Conservation (phyloP, 1,140 invertebrate genomes). For the Heliconius hermathena region DNA sequence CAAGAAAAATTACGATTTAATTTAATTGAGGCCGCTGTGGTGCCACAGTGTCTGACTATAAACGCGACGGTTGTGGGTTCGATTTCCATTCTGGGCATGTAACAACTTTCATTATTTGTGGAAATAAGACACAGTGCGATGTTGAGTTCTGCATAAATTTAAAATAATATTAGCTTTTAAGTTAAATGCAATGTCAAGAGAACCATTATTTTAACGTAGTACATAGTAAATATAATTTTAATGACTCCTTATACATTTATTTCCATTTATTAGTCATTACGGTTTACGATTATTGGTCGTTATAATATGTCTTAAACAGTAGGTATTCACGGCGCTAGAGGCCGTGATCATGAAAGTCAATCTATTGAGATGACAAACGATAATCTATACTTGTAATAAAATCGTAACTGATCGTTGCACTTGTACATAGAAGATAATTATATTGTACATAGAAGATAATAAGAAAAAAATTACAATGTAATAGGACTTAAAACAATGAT, state of each 20-base stretch:
- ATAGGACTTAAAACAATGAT: too few species aligned
- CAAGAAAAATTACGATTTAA: slow-evolving; percentile 25
- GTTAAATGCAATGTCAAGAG: background rate
- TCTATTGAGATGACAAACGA: background rate
- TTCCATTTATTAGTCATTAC: background rate
- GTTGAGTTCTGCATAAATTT: too few species aligned
- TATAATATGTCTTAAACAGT: background rate
- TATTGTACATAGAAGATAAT: too few species aligned
- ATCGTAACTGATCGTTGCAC: background rate
- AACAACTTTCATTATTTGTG: too few species aligned
- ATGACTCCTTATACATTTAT: background rate
- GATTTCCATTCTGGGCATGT: too few species aligned
- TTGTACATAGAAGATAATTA: too few species aligned
- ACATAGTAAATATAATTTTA: background rate
- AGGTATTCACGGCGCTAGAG: background rate
- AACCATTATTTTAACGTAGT: background rate
- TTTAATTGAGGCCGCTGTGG: too few species aligned
- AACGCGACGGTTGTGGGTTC: background rate
- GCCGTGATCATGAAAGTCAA: background rate
- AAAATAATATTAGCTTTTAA: too few species aligned
- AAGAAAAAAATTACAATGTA: too few species aligned
- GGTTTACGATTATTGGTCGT: background rate
- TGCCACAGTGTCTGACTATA: background rate
- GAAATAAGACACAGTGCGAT: too few species aligned
- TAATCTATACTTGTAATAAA: background rate